Base-by-base conservation (phyloP, 2,113 vertebrate genomes). In the Cathartes aura region DNA sequence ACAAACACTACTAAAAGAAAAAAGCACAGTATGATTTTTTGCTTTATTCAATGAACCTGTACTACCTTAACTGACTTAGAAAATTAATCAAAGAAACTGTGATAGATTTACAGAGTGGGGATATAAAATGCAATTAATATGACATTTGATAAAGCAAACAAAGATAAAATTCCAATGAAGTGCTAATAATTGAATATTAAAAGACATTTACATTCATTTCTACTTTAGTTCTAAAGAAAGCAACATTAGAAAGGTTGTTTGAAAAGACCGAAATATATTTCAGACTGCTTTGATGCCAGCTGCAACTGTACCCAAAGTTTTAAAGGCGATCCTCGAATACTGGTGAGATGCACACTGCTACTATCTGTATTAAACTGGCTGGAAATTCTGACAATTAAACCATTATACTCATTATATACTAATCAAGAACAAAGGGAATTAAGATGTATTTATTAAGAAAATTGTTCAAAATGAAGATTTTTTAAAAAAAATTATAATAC, bases 111-210 rank as follows among this genome's bases (percentile, higher is more conserved):
- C 62, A 76, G 56, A 89, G 53, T 30, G 12, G 1, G 58, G 52
- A 93, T 76, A 82, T 82, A 70, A 97, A 97, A 96, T 68, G 66
- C 74, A 93, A 93, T 96, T 95, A 96, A 91, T 79, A 79, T 23
- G 73, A 91, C 50, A 95, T 82, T 96, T 93, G 93, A 96, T 91
- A 96, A 82, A 89, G 70, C 97, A 96, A 97, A 96, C 92, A 95
- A 92, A 95, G 94, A 96, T 94, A 80, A 92, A 94, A 94, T 92
- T 96, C 34, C 74, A 89, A 56, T 42, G 40, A 89, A 82, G 83
- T 13, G 40, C 80, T 94, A 91, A 91, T 94, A 95, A 97, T 70
- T 81, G 64, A 91, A 94, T 96, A 95, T 89, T 92, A 92, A 52
- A 79, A 89, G 52, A 71, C 36, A 79, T 79, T 87, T 43, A 64